Evolutionary conservation across 2,888 invertebrate genomes (phyloP).

Genomic region (Drosophila kuntzei): DNA sequence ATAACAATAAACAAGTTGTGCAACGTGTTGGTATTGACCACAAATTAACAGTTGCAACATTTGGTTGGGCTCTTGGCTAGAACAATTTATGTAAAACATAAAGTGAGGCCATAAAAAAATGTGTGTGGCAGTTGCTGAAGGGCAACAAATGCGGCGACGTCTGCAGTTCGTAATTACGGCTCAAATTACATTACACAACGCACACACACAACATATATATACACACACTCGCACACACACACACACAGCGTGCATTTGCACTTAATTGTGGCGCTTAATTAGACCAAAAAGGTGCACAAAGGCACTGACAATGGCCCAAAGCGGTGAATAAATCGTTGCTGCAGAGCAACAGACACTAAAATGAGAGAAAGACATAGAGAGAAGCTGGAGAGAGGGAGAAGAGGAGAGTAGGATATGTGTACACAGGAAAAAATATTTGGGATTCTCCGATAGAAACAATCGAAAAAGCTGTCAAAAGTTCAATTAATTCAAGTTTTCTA

Average conservation of each 20-base stretch:
- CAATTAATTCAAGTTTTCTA: too few species aligned
- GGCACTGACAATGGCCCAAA: slow-evolving; percentile 68
- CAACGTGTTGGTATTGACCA: slow-evolving; percentile 72
- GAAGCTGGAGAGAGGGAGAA: slow-evolving; percentile 28
- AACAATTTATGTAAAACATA: slow-evolving; percentile 60
- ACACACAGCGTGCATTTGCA: slow-evolving; percentile 66
- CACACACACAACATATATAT: slow-evolving; percentile 23
- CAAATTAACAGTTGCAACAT: slow-evolving; percentile 79
- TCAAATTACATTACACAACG: slow-evolving; percentile 70
- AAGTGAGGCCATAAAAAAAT: slow-evolving; percentile 59
- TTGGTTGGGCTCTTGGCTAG: slow-evolving; percentile 42
- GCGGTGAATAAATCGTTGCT: slow-evolving; percentile 22
- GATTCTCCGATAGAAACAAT: too few species aligned
- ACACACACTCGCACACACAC: slow-evolving; percentile 13
- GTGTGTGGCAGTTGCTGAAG: slow-evolving; percentile 32
- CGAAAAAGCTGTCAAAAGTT: too few species aligned
- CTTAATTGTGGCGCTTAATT: slow-evolving; percentile 81
- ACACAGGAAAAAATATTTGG: too few species aligned
- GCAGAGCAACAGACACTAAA: neutral
- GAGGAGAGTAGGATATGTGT: too few species aligned
- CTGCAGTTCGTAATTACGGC: slow-evolving; percentile 79
- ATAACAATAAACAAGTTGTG: slow-evolving; percentile 30
- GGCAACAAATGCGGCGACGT: slow-evolving; percentile 31
- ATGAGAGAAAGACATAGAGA: slow-evolving; percentile 19
- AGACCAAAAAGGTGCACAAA: slow-evolving; percentile 78